Evolutionary conservation across 2,888 invertebrate species (phyloP), one percentile per base, ranked within the genome.

Genomic region (Mylabris sibirica): DNA sequence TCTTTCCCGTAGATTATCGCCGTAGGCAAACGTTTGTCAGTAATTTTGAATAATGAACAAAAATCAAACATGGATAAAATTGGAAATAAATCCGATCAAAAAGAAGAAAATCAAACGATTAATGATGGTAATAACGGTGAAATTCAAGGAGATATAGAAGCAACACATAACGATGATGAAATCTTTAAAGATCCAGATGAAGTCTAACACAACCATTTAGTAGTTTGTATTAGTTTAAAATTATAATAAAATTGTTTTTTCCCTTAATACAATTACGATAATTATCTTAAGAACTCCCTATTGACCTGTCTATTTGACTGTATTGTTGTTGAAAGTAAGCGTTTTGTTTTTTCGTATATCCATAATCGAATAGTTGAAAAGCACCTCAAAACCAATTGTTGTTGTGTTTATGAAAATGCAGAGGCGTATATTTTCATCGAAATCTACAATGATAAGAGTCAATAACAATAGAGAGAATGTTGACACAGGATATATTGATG

Each of bases 1-100:
- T 44, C 12, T 44, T 17, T 44, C 8, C 44, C 8, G 17, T 22
- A 63, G 63, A 17, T 63, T 44, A 24, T 24, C n/a, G 5, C 2
- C 4, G 17, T 53, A 9, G 64, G n/a, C 20, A 17, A 41, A 22
- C 35, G 57, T n/a, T 34, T 64, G 64, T 53, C 64, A 41, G 14
- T 20, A 20, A n/a, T 41, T 22, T 53, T 57, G 17, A 57, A 57
- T 0, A 57, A 57, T 30, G 24, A 34, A 35, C 20, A 35, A 49
- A 26, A 30, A 30, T 30, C 30, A 8, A 30, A 30, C 30, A 8
- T 30, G 30, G 30, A 30, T 30, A 30, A 57, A 2, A 17, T 4
- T 20, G 44, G 11, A 14, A 41, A 20, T 20, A 30, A 17, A 4
- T 35, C 9, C 20, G 35, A 38, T 63, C 53, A 20, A 24, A 30